phyloP scores from a whole-genome alignment of 2,797 vertebrate species.

The Thalassophryne amazonica region DNA sequence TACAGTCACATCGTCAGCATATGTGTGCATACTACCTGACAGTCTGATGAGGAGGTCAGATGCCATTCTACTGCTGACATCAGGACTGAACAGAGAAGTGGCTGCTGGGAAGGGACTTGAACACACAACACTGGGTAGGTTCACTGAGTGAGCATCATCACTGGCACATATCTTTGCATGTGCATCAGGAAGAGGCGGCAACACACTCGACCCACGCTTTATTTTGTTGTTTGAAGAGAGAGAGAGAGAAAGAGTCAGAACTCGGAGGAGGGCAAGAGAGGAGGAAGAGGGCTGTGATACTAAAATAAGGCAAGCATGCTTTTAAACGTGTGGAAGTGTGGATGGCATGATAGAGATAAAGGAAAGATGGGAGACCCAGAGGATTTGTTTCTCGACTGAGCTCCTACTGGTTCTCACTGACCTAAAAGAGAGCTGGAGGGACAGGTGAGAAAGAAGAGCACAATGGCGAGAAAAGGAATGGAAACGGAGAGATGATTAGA shows the following conservation, averaged over 20 bases:
- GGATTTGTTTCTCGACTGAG: slow-evolving; percentile 31
- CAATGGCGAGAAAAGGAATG: neutral
- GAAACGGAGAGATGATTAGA: neutral
- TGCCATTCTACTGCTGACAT: slow-evolving; percentile 96
- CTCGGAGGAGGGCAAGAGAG: slow-evolving; percentile 46
- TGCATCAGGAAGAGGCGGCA: slow-evolving; percentile 57
- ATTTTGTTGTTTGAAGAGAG: slow-evolving; percentile 36
- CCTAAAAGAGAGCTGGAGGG: slow-evolving; percentile 49
- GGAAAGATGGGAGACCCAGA: neutral
- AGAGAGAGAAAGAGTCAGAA: slow-evolving; percentile 50
- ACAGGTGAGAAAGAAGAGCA: neutral
- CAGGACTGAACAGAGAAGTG: slow-evolving; percentile 92
- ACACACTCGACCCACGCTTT: slow-evolving; percentile 72
- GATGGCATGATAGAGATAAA: slow-evolving; percentile 40
- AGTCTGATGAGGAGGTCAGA: slow-evolving; percentile 98
- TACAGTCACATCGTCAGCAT: no score
- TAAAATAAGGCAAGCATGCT: slow-evolving; percentile 56
- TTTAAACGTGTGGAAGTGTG: slow-evolving; percentile 46
- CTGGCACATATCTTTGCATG: slow-evolving; percentile 23
- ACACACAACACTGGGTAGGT: no score
- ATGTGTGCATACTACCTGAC: slow-evolving; percentile 82
- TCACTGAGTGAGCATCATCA: slow-evolving; percentile 3
- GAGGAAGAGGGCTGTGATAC: slow-evolving; percentile 43
- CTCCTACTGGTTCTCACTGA: slow-evolving; percentile 54
- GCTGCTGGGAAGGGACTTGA: slow-evolving; percentile 74